Evolutionary conservation across 2,797 vertebrate species (phyloP).

Genomic region (Acipenser transmontanus): DNA sequence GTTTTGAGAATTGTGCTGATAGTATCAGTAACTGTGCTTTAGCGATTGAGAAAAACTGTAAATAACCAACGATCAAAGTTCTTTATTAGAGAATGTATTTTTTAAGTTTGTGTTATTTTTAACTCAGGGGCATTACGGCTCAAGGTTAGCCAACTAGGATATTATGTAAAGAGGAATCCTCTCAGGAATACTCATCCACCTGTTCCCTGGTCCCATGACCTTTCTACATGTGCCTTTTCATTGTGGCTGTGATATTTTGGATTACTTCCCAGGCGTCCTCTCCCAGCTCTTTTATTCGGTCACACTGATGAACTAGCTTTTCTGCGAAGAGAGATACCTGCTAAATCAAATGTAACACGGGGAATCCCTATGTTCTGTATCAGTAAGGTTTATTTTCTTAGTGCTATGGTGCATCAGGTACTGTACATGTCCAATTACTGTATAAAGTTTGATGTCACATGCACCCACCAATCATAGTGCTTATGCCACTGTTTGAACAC

Average conservation of each 20-base stretch:
- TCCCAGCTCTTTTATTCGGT: not conserved
- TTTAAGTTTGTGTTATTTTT: not conserved
- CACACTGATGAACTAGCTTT: slow-evolving; percentile 2
- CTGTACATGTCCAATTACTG: no score
- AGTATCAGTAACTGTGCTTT: no score
- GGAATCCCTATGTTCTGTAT: no score
- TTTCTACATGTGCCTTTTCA: not conserved
- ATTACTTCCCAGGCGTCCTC: slow-evolving; percentile 11
- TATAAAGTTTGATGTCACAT: no score
- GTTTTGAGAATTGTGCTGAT: no score
- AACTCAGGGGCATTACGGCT: slow-evolving; percentile 10
- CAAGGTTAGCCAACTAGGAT: not conserved
- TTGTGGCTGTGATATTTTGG: slow-evolving; percentile 9
- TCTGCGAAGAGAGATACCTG: not conserved
- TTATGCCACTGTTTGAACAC: no score
- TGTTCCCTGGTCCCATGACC: slow-evolving; percentile 11
- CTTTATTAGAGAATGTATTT: no score
- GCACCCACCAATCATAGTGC: no score
- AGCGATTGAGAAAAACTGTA: no score
- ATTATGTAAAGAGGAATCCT: slow-evolving; percentile 6
- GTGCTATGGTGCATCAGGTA: no score
- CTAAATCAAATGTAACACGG: slow-evolving; percentile 1
- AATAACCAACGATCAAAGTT: no score
- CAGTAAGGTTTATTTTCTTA: no score
- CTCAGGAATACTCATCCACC: slow-evolving; percentile 7